Base-by-base conservation (phyloP, 2,888 invertebrate species). In the Xylota sylvarum region DNA sequence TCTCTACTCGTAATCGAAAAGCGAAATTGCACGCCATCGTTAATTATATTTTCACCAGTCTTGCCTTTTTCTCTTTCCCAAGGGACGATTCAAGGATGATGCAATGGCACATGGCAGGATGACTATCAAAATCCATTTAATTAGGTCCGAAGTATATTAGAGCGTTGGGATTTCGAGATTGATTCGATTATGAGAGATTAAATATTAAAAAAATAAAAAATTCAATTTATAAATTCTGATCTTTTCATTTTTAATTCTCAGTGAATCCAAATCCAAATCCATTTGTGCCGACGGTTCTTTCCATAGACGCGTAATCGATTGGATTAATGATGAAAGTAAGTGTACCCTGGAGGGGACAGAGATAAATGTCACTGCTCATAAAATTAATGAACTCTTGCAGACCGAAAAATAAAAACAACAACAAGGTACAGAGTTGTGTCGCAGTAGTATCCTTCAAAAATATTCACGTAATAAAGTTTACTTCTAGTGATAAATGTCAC, bases 331-430 rank as follows among this genome's bases (percentile, higher is more conserved):
- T 7, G 23, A 35, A 23, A 52, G n/a, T n/a, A 7, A 19, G 32
- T 30, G 19, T 48, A 50, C 50, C 19, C 30, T 6, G 4, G n/a
- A 67, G 52, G 12, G 37, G 55, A n/a, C 40, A 10, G 40, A 55
- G 27, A 69, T 69, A 69, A 40, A 55, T 69, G 69, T 55, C 69
- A 69, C 40, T 52, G 27, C 17, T 40, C 40, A 30, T 55, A 37
- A 55, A 55, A 69, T 52, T 69, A 69, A 69, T 55, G 69, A 43
- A 55, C 19, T 17, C 4, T 65, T 35, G n/a, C 4, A 12, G 12
- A 0, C 12, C 40, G 1, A 6, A n/a, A 23, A n/a, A 62, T n/a
- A 27, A 10, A 40, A 43, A 43, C 1, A 37, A n/a, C 19, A 37
- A 12, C 9, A 37, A 35, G 35, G 12, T 10, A 37, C 37, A 1